Conservation (phyloP, 2,888 invertebrate genomes). For the Tillus elongatus region DNA sequence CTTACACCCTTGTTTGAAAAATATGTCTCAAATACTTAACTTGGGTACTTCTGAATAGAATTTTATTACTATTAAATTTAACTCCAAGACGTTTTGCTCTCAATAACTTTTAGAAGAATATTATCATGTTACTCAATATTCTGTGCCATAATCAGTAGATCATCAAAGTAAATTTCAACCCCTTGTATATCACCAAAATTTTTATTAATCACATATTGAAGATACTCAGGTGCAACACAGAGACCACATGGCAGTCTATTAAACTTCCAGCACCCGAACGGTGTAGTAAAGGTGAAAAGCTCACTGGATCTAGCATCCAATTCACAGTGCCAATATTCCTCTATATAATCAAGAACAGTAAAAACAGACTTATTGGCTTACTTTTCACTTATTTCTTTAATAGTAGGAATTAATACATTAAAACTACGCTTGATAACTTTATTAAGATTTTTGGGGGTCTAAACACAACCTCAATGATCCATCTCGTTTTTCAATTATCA, state of each 20-base stretch:
- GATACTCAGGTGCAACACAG: conserved; percentile 23
- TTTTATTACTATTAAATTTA: conserved; percentile 28
- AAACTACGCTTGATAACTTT: conserved; percentile 18
- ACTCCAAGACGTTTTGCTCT: conserved; percentile 23
- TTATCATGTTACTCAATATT: conserved; percentile 22
- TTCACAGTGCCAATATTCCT: conserved; percentile 29
- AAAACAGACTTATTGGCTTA: conserved; percentile 19
- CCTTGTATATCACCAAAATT: conserved; percentile 29
- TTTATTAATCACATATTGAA: conserved; percentile 29
- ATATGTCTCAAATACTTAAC: conserved; percentile 27
- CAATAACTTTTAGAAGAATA: conserved; percentile 22
- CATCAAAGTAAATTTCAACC: conserved; percentile 31
- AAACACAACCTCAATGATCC: conserved; percentile 25
- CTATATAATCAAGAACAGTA: conserved; percentile 27
- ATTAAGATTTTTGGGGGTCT: no score
- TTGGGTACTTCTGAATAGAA: conserved; percentile 22
- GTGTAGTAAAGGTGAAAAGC: conserved; percentile 26
- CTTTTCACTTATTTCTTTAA: conserved; percentile 21
- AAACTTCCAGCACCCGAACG: conserved; percentile 26
- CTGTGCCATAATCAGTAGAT: conserved; percentile 21
- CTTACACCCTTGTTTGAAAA: conserved; percentile 15
- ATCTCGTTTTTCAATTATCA: conserved; percentile 26
- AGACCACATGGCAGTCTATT: conserved; percentile 18
- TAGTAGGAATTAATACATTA: conserved; percentile 20
- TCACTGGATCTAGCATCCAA: conserved; percentile 25